phyloP scores from a whole-genome alignment of 2,888 invertebrate species.

The Ceramica pisi region DNA sequence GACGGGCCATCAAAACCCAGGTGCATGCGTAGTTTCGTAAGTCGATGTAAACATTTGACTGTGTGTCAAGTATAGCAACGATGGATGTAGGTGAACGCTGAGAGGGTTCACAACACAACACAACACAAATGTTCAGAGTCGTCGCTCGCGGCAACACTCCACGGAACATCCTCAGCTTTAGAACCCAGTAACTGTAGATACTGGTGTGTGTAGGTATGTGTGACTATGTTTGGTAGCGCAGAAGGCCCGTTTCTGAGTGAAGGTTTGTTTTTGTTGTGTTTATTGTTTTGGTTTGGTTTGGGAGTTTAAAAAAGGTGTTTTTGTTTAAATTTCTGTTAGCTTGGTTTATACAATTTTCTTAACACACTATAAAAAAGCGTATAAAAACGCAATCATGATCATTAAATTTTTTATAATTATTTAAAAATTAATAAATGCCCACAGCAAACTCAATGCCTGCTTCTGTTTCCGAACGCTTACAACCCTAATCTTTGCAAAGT shows the following conservation, averaged over 20 bases:
- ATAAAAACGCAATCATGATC: no score
- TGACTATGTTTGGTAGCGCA: constrained; percentile 11
- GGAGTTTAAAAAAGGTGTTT: background rate
- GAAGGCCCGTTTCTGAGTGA: background rate
- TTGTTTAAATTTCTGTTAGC: background rate
- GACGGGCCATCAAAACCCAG: background rate
- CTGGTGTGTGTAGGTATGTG: constrained; percentile 28
- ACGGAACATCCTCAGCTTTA: constrained; percentile 70
- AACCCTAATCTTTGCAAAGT: no score
- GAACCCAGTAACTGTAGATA: constrained; percentile 39
- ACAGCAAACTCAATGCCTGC: no score
- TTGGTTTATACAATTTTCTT: no score
- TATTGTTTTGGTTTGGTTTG: background rate
- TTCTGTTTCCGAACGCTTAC: no score
- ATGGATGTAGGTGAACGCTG: constrained; percentile 77
- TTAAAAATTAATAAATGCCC: no score
- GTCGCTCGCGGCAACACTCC: constrained; percentile 74
- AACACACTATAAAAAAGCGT: no score
- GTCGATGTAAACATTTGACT: constrained; percentile 75
- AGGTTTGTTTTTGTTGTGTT: background rate
- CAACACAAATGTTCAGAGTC: constrained; percentile 74
- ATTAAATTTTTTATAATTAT: no score
- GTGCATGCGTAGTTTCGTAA: constrained; percentile 58
- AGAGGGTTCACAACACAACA: constrained; percentile 74
- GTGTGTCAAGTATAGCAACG: constrained; percentile 77